Base-by-base conservation (phyloP, 2,888 invertebrate species). In the Tanaodytes sp. region DNA sequence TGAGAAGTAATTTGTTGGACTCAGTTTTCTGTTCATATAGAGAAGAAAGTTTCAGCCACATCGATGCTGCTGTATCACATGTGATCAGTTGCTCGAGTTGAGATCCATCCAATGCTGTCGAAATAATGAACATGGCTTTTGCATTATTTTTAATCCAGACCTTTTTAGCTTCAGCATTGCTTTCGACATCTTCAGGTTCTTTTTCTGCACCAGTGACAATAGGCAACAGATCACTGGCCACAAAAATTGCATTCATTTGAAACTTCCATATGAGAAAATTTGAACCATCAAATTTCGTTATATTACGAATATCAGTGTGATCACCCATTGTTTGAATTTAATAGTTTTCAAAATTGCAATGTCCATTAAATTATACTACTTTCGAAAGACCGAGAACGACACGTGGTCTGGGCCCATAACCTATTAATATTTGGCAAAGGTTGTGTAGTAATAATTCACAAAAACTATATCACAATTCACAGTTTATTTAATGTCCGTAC, bases 211-310 rank as follows among this genome's bases (percentile, higher is more conserved):
- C 73, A n/a, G 57, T 46, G 0, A 72, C 72, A 1, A 73, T 40
- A 20, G 6, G 55, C 64, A 23, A 19, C 14, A 8, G 65, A 1
- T 71, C 73, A 40, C 54, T 59, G 16, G 71, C 71, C 6, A 58
- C 42, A 12, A 77, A 63, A 15, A 74, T 48, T 8, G 72, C 23
- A 12, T 27, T 45, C 14, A 73, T 63, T 58, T 75, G 74, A 16
- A 75, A 75, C 71, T 76, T 76, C 74, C 74, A 75, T 2, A 66
- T 16, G 48, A 69, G 75, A 33, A 74, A 76, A 61, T 77, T 76
- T n/a, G 39, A 59, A 6, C 59, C 79, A 11, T 37, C 51, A 14
- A 49, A 59, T 30, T 59, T 59, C 65, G 16, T 70, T 61, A 66
- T 71, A 70, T 54, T 54, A 0, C 40, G 40, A 14, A 40, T 30